Evolutionary conservation across 2,113 vertebrate species (phyloP).

Genomic region (Carassius gibelio): DNA sequence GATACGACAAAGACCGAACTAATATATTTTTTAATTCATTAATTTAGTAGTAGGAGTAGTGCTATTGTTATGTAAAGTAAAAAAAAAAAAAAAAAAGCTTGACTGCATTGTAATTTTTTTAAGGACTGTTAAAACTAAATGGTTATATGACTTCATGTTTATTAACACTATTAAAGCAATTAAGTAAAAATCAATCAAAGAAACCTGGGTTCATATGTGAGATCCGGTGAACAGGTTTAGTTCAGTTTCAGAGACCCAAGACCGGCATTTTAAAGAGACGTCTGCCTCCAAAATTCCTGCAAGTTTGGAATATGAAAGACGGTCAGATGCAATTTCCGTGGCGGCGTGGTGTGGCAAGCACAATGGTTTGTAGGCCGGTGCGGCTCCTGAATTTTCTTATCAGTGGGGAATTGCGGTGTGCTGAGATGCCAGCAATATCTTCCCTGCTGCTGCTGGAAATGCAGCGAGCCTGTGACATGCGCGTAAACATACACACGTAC

Average conservation of each 20-base stretch:
- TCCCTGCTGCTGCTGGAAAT: slow-evolving; percentile 63
- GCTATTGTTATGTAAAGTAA: neutral
- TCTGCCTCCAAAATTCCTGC: slow-evolving; percentile 41
- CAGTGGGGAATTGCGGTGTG: slow-evolving; percentile 60
- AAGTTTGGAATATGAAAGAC: slow-evolving; percentile 51
- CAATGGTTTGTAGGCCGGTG: slow-evolving; percentile 59
- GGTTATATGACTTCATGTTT: neutral
- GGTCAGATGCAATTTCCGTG: slow-evolving; percentile 51
- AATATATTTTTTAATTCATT: neutral
- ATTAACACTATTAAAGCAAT: neutral
- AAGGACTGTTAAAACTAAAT: neutral
- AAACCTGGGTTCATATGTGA: neutral
- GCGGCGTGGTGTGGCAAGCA: slow-evolving; percentile 50
- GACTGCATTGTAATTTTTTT: neutral
- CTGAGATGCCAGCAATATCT: slow-evolving; percentile 62
- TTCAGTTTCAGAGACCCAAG: slow-evolving; percentile 11
- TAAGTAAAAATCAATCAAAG: neutral
- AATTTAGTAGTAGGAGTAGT: too few relatives aligned
- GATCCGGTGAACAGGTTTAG: neutral
- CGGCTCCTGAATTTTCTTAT: slow-evolving; percentile 63
- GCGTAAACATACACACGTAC: slow-evolving; percentile 40
- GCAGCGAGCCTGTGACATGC: slow-evolving; percentile 37
- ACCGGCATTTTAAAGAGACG: slow-evolving; percentile 27
- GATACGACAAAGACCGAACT: neutral
- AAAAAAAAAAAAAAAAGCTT: neutral